Percentiles rank a stretch among this genome's conserved stretches.
These are phyloP conservation scores for Lasius fuliginosus DNA, from an alignment of 2,888 invertebrate species.

Conservation along the genomic window DNA sequence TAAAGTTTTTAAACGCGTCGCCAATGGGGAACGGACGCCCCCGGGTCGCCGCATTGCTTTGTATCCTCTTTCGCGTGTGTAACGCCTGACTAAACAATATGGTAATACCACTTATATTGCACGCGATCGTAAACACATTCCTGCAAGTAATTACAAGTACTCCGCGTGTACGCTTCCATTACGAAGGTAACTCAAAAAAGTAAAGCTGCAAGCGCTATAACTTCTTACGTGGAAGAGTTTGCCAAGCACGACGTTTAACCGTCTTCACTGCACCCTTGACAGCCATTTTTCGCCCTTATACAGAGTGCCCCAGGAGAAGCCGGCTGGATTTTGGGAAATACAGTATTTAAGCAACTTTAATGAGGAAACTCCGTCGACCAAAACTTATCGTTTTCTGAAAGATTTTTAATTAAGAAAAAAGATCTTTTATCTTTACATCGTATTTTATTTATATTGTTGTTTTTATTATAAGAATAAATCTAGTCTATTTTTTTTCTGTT, in stretches of 20 bases:
- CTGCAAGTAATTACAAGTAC: constrained; percentile 28
- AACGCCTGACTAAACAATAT: constrained; percentile 45
- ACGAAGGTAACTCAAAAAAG: constrained; percentile 2
- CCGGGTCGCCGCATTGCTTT: constrained; percentile 23
- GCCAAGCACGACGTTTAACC: constrained; percentile 42
- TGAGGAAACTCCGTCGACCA: constrained; percentile 34
- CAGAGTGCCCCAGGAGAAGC: neutral
- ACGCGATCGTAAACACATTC: constrained; percentile 18
- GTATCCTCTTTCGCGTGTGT: constrained; percentile 34
- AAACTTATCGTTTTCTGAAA: constrained; percentile 11
- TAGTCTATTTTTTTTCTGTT: neutral
- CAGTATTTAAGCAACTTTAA: constrained; percentile 33
- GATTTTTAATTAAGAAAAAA: neutral
- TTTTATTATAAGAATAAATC: neutral
- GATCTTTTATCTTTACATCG: neutral
- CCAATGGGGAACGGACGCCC: constrained; percentile 8
- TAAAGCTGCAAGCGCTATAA: neutral
- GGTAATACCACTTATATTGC: constrained; percentile 52
- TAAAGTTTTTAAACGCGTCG: constrained; percentile 52
- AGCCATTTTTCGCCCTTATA: constrained; percentile 47
- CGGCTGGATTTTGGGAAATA: constrained; percentile 21
- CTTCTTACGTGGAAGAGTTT: constrained; percentile 35
- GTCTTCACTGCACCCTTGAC: constrained; percentile 42
- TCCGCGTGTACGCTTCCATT: constrained; percentile 31
- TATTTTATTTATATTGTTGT: neutral